These are phyloP conservation scores for Aphis gossypii DNA, from an alignment of 1,140 invertebrate species.

Conservation along the genomic window DNA sequence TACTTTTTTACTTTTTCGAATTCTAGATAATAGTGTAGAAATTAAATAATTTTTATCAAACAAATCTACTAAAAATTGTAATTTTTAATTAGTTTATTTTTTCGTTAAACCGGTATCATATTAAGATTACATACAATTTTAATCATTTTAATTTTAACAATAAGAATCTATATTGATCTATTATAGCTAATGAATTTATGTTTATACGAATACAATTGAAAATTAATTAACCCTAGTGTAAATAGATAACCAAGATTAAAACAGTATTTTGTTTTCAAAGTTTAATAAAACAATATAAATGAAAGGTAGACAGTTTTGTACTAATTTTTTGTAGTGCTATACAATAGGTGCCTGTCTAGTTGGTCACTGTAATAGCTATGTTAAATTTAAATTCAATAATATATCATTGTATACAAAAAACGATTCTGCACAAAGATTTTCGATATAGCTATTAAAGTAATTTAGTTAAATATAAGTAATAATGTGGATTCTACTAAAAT, in stretches of 20 bases:
- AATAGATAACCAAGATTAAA: background rate
- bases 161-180: background rate
- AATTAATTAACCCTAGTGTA: background rate
- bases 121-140: background rate
- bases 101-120: background rate
- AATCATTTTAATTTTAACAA: background rate
- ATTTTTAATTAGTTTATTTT: background rate
- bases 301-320: no score
- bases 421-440: no score
- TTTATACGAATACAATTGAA: background rate
- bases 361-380: no score
- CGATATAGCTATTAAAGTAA: no score
- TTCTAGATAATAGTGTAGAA: background rate
- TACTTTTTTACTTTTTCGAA: background rate
- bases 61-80: background rate
- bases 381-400: no score
- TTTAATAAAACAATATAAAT: background rate
- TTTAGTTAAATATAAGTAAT: no score
- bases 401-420: no score
- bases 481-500: no score
- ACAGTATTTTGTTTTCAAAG: background rate
- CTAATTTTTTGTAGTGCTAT: no score
- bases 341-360: no score
- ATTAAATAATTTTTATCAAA: background rate
- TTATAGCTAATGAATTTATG: background rate